Conservation (phyloP, 2,888 invertebrate genomes). For the Trichogramma evanescens region DNA sequence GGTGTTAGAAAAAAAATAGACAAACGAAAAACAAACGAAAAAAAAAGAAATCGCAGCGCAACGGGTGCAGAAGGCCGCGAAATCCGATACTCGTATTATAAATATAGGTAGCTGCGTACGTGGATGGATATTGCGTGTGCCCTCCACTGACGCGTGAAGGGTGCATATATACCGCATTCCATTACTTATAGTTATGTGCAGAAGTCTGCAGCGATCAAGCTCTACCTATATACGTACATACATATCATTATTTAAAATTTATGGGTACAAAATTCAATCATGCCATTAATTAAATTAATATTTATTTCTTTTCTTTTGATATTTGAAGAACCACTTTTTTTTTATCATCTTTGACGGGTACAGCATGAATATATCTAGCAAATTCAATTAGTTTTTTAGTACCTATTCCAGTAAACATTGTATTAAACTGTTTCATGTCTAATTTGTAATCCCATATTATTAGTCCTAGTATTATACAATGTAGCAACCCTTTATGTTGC, state of each 20-base stretch:
- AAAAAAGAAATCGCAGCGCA: too few relatives aligned
- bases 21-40: too few relatives aligned
- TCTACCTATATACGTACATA: too few relatives aligned
- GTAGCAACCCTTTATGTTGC: slow-evolving; percentile 38
- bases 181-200: too few relatives aligned
- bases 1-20: too few relatives aligned
- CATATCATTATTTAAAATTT: not conserved
- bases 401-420: slow-evolving; percentile 30
- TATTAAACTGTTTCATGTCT: slow-evolving; percentile 35
- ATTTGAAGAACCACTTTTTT: slow-evolving; percentile 32
- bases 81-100: too few relatives aligned
- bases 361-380: slow-evolving; percentile 33
- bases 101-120: too few relatives aligned
- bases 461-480: slow-evolving; percentile 37
- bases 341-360: slow-evolving; percentile 32
- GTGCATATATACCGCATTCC: too few relatives aligned
- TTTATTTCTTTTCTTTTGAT: slow-evolving; percentile 30
- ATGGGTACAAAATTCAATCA: not conserved
- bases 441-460: slow-evolving; percentile 33
- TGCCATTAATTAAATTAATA: slow-evolving; percentile 7
- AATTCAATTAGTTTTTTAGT: slow-evolving; percentile 35
- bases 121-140: too few relatives aligned
- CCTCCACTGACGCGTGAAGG: too few relatives aligned
- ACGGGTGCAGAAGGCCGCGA: too few relatives aligned
- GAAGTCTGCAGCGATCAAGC: too few relatives aligned